A percentile compares a stretch with the other conserved stretches of the same genome.
These are phyloP conservation scores for Fukomys damarensis DNA, from an alignment of 2,113 vertebrate genomes.

Conservation along the genomic window DNA sequence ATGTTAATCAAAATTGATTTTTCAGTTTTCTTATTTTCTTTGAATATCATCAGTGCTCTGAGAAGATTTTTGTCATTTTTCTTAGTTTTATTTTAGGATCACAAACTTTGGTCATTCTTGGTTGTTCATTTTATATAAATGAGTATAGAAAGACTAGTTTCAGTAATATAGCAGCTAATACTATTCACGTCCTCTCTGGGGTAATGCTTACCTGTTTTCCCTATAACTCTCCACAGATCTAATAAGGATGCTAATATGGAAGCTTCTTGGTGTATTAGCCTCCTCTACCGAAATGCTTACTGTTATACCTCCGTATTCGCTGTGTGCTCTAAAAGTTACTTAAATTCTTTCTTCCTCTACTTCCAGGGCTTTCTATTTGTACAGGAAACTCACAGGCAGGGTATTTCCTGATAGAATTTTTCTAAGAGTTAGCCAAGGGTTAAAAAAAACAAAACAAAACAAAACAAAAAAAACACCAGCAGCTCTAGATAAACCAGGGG, in stretches of 20 bases:
- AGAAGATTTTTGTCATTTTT: conserved; percentile 40
- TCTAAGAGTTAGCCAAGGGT: not conserved
- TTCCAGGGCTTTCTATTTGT: not conserved
- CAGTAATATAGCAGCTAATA: not conserved
- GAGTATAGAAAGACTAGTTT: not conserved
- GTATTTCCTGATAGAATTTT: not conserved
- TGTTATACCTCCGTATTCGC: not conserved
- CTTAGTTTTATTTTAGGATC: conserved; percentile 40
- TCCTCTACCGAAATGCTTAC: not conserved
- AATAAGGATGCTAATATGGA: not conserved
- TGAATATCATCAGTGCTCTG: not conserved
- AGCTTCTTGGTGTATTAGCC: not conserved
- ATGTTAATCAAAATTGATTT: not conserved
- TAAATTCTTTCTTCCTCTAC: not conserved
- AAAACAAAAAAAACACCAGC: not conserved
- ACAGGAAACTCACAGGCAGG: not conserved
- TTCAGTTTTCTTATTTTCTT: conserved; percentile 17
- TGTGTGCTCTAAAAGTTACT: not conserved
- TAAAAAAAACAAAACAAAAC: not conserved
- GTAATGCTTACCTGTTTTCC: not conserved
- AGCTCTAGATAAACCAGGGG: not conserved
- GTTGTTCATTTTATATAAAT: conserved; percentile 36
- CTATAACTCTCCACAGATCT: not conserved
- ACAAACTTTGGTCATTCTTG: not conserved
- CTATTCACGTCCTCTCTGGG: not conserved